Evolutionary conservation across 2,888 invertebrate species (phyloP), one percentile per base, ranked within the genome.

Genomic region (Balanococcus diminutus): DNA sequence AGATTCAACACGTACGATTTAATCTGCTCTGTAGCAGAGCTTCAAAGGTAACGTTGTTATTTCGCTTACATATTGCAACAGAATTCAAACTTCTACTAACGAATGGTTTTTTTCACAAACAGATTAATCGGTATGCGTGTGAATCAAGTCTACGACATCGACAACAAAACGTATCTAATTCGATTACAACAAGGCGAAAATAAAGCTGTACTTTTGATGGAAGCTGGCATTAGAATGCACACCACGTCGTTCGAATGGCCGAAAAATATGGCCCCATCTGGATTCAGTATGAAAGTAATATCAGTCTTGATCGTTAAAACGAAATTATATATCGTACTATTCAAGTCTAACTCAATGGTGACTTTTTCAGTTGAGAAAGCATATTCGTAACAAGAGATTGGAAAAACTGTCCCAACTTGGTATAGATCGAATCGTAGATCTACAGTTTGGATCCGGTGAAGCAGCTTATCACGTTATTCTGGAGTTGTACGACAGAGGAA

Each of bases 171-270:
- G 0, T 99, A 99, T 90, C 92, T 99, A 72, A 95, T 99, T 88
- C 94, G 95, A 82, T 91, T 96, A 51, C 96, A 95, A 90, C 93
- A 95, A 87, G 94, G 94, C 0, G 97, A 98, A 89, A 94, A 95
- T 89, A 99, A 99, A 91, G 92, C 92, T 84, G 93, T 98, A 11
- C 91, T 99, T 39, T 90, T 99, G 8, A 90, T 99, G 42, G 99
- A 99, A 91, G 99, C 98, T 0, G 99, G 98, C 0, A 95, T 94
- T 88, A 92, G 98, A 87, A 94, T 99, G 87, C 99, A 99, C 89
- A 94, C 94, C 5, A 99, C 99, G 14, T 95, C 93, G 56, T 99
- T 97, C 91, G 98, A 99, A 89, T 99, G 99, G 99, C 98, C 99
- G 0, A 99, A 99, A 91, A 98, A 97, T 92, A 93, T 94, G 61